phyloP scores from a whole-genome alignment of 2,888 invertebrate species.

The Dynastes grantii region DNA sequence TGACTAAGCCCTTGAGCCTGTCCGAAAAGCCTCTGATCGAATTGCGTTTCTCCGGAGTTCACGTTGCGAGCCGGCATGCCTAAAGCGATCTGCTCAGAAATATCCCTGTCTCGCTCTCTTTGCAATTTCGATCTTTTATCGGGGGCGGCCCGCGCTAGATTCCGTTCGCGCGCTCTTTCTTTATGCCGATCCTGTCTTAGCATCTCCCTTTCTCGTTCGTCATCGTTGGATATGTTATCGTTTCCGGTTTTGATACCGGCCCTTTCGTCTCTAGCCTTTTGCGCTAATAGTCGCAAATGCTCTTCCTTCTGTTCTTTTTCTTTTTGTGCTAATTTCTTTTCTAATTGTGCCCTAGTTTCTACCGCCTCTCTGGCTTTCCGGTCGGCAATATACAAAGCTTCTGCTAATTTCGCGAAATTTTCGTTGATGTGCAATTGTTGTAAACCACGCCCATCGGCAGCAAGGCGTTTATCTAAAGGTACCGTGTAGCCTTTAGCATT shows the following conservation, averaged over 20 bases:
- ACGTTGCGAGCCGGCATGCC: constrained; percentile 91
- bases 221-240: constrained; percentile 77
- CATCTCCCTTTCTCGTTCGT: constrained; percentile 87
- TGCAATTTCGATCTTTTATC: constrained; percentile 93
- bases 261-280: constrained; percentile 95
- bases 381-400: constrained; percentile 98
- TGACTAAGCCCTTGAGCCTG: constrained; percentile 85
- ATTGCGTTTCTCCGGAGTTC: constrained; percentile 85
- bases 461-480: constrained; percentile 96
- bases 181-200: constrained; percentile 91
- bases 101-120: constrained; percentile 94
- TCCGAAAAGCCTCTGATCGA: constrained; percentile 97
- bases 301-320: constrained; percentile 99
- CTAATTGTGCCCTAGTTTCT: constrained; percentile 95
- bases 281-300: constrained; percentile 92
- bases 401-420: constrained; percentile 98
- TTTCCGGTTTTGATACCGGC: constrained; percentile 81
- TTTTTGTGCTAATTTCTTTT: constrained; percentile 96
- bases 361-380: constrained; percentile 97
- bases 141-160: constrained; percentile 93
- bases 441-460: constrained; percentile 97
- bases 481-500: constrained; percentile 99
- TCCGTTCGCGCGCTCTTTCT: constrained; percentile 93
- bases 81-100: constrained; percentile 98
- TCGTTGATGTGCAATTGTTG: constrained; percentile 99